phyloP scores from a whole-genome alignment of 2,113 vertebrate species.

The Dicentrarchus labrax region DNA sequence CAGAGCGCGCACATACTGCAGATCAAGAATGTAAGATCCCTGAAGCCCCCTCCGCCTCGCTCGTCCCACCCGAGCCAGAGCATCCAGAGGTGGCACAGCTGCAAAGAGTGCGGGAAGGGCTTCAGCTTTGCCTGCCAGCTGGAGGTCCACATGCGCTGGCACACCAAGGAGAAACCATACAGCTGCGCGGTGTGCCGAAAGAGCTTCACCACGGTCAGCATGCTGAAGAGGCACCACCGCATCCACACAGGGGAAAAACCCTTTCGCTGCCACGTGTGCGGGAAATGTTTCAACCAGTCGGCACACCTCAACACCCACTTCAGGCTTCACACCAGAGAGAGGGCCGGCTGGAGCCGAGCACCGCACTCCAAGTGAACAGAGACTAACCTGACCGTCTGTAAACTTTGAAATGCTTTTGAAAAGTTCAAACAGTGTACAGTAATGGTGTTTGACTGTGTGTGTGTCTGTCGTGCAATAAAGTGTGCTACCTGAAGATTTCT shows the following conservation, averaged over 20 bases:
- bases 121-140: slow-evolving; percentile 83
- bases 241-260: slow-evolving; percentile 83
- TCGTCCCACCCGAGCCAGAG: slow-evolving; percentile 50
- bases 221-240: slow-evolving; percentile 81
- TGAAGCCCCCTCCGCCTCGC: slow-evolving; percentile 36
- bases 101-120: slow-evolving; percentile 77
- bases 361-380: slow-evolving; percentile 25
- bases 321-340: slow-evolving; percentile 76
- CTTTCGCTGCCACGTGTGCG: slow-evolving; percentile 79
- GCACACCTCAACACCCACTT: slow-evolving; percentile 83
- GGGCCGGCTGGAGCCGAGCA: slow-evolving; percentile 39
- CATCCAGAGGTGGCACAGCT: slow-evolving; percentile 77
- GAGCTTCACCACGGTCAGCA: slow-evolving; percentile 81
- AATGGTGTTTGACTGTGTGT: slow-evolving; percentile 45
- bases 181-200: slow-evolving; percentile 76
- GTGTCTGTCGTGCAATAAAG: slow-evolving; percentile 60
- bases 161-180: slow-evolving; percentile 82
- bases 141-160: slow-evolving; percentile 83
- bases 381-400: background rate
- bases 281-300: slow-evolving; percentile 82
- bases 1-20: slow-evolving; percentile 25
- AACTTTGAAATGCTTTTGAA: slow-evolving; percentile 1
- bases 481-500: slow-evolving; percentile 2
- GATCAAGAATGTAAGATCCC: slow-evolving; percentile 48
- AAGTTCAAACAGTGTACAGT: slow-evolving; percentile 20